A percentile compares a stretch with the other conserved stretches of the same genome.
Conservation (phyloP, 2,113 vertebrate species). For the Cochlearius cochlearius region DNA sequence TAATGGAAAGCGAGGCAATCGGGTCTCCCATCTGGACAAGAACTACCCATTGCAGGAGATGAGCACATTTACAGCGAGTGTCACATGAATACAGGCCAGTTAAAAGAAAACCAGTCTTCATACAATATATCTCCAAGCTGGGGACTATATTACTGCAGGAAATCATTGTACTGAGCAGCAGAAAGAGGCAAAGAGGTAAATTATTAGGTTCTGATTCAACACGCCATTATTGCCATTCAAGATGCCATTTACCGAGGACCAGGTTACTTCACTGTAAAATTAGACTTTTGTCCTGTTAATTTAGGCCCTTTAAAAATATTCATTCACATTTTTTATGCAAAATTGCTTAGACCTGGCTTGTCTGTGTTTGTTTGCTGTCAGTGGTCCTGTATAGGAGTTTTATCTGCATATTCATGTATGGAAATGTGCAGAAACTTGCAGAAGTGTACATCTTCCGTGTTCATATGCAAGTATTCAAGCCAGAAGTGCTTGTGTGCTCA, state of each 20-base stretch:
- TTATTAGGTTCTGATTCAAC: conserved; percentile 18
- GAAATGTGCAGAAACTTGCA: conserved; percentile 37
- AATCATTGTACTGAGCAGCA: not conserved
- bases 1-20: not conserved
- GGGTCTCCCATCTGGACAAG: not conserved
- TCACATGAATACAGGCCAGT: not conserved
- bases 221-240: not conserved
- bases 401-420: conserved; percentile 26
- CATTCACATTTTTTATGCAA: conserved; percentile 7
- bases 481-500: conserved; percentile 41
- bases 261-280: conserved; percentile 6
- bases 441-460: not conserved
- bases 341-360: conserved; percentile 10
- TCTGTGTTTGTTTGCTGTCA: not conserved
- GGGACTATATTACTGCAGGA: not conserved
- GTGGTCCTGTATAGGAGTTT: not conserved
- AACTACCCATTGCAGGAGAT: not conserved
- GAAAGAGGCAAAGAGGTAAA: conserved; percentile 28
- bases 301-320: conserved; percentile 10
- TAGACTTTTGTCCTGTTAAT: not conserved
- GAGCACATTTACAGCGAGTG: not conserved
- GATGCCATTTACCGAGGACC: not conserved
- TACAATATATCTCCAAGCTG: not conserved
- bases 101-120: not conserved
- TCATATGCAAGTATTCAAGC: conserved; percentile 20